Conservation (phyloP, 2,797 vertebrate species). For the Ctenochaetus hawaiiensis region DNA sequence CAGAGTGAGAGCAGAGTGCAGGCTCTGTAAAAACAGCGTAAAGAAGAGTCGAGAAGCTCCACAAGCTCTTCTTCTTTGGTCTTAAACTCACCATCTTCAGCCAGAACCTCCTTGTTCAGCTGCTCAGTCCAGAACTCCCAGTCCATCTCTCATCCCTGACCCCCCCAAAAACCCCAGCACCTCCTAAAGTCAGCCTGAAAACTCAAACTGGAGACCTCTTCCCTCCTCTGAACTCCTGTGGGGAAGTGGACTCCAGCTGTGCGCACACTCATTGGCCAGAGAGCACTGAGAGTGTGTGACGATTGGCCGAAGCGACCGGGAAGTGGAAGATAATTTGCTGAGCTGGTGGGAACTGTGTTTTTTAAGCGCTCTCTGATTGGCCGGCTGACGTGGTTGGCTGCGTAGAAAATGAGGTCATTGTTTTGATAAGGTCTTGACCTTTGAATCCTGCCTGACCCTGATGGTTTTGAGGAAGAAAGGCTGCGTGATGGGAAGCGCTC, state of each 20-base stretch:
- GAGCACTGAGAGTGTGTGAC: background rate
- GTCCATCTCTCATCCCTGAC: conserved; percentile 47
- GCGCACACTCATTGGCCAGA: conserved; percentile 12
- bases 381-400: background rate
- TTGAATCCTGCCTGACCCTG: conserved; percentile 11
- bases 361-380: conserved; percentile 24
- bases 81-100: conserved; percentile 58
- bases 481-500: conserved; percentile 5
- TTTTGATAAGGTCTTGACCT: conserved; percentile 44
- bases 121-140: conserved; percentile 65
- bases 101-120: conserved; percentile 65
- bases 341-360: background rate
- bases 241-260: conserved; percentile 40
- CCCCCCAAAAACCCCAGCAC: background rate
- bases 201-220: conserved; percentile 28
- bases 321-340: conserved; percentile 12
- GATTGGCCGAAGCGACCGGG: conserved; percentile 38
- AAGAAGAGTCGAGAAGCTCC: background rate
- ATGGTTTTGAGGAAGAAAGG: conserved; percentile 6
- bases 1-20: background rate
- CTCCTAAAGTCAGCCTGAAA: background rate
- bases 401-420: conserved; percentile 30
- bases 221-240: conserved; percentile 28
- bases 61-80: too few species aligned
- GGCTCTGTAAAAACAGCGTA: background rate